Evolutionary conservation across 2,113 vertebrate genomes (phyloP), one percentile per base, ranked within the genome.

Genomic region (Ardeotis arabs): DNA sequence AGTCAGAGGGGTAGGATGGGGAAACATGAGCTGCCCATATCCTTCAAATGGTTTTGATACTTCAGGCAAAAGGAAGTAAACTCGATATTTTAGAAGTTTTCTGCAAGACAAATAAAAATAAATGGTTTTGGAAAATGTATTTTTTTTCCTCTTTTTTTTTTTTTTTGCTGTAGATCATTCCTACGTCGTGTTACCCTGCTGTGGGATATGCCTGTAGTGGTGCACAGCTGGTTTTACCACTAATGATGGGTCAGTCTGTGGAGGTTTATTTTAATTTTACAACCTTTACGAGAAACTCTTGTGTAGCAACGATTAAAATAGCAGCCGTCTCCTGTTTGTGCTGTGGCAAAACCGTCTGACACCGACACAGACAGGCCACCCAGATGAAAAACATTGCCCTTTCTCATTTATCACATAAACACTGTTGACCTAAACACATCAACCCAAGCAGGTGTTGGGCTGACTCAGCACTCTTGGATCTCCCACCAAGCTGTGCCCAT

Each of bases 211-310:
- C 44, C 59, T 53, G 55, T 41, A 37, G 67, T 56, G 74, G 49
- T 50, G 70, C 89, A 53, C 8, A 82, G 77, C 64, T 88, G 87
- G 49, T 89, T 91, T 94, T 29, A 85, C 95, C 95, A 95, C 96
- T 96, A 96, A 96, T 94, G 95, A 96, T 16, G 72, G 95, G 91
- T 90, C 92, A 94, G 84, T 62, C 59, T 13, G 20, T 76, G 10
- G 27, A 91, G 70, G 78, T 88, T 96, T 97, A 91, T 96, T 97
- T 96, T 94, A 83, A 95, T 94, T 93, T 92, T 93, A 83, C 4
- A 82, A 96, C 95, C 93, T 95, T 96, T 91, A 91, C 14, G 37
- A 96, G 90, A 95, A 95, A 63, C 67, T 91, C 87, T 77, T 66
- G 82, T 50, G 56, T 41, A 96, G 80, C 52, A 21, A 31, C 12